These are phyloP conservation scores for Mungos mungo DNA, from an alignment of 2,113 vertebrate species.

Conservation along the genomic window DNA sequence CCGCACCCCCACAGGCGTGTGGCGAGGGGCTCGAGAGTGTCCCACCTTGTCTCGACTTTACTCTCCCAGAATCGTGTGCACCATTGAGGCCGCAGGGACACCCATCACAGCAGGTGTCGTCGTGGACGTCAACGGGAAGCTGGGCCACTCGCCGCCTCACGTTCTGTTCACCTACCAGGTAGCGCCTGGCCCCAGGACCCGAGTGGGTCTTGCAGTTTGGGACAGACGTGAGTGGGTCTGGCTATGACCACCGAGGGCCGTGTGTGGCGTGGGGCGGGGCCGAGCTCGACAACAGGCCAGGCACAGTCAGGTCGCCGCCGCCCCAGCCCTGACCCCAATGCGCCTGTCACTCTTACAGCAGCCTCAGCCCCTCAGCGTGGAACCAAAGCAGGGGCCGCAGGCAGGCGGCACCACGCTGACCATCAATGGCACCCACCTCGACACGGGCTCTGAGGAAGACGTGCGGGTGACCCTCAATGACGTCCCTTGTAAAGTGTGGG, in stretches of 20 bases:
- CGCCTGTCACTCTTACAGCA: constrained; percentile 80
- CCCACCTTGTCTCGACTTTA: neutral
- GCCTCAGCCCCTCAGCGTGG: constrained; percentile 84
- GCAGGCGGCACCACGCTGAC: constrained; percentile 93
- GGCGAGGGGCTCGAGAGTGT: neutral
- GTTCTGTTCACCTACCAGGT: constrained; percentile 87
- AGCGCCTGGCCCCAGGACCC: neutral
- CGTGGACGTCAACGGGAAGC: constrained; percentile 83
- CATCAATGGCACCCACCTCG: constrained; percentile 88
- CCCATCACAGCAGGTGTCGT: constrained; percentile 73
- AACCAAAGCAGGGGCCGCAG: constrained; percentile 88
- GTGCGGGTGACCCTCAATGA: constrained; percentile 85
- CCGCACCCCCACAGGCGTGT: neutral
- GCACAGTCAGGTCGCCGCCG: fast-evolving
- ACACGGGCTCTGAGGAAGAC: constrained; percentile 92
- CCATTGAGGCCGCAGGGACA: constrained; percentile 63
- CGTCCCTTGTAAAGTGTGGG: constrained; percentile 92
- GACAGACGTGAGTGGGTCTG: neutral
- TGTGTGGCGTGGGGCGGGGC: fast-evolving
- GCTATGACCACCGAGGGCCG: neutral
- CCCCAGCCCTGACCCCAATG: fast-evolving
- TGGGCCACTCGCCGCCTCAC: constrained; percentile 79
- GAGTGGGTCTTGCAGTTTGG: too few species aligned
- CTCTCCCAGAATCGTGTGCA: constrained; percentile 84
- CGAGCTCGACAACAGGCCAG: fast-evolving